Percentiles rank a stretch among this genome's conserved stretches.
Conservation (phyloP, 2,113 vertebrate genomes). For the Casuarius casuarius region DNA sequence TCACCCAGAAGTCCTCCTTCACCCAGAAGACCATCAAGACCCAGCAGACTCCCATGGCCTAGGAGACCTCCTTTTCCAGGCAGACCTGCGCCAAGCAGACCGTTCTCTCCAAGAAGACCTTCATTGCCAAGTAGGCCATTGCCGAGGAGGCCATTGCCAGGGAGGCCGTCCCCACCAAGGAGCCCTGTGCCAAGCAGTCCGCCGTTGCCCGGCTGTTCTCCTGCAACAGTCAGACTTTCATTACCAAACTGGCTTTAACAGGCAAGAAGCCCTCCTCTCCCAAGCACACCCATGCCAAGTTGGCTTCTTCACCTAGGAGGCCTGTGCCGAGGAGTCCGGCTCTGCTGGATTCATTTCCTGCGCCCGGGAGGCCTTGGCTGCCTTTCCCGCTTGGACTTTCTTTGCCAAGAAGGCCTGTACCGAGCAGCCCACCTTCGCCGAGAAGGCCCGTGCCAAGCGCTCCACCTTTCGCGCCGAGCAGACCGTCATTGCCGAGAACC, state of each 20-base stretch:
- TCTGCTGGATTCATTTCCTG: background rate
- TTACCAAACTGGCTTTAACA: background rate
- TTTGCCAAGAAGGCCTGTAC: background rate
- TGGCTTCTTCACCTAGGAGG: background rate
- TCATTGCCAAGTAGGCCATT: background rate
- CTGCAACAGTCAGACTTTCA: background rate
- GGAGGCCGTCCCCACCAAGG: background rate
- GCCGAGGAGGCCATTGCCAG: background rate
- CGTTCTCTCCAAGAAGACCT: background rate
- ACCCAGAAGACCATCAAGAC: background rate
- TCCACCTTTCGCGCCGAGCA: rapidly evolving
- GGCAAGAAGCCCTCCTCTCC: background rate
- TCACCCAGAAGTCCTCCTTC: slow-evolving; percentile 17
- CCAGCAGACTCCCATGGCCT: background rate
- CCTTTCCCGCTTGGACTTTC: background rate
- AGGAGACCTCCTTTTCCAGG: background rate
- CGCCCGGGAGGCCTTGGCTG: background rate
- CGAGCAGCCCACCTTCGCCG: background rate
- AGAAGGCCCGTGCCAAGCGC: background rate
- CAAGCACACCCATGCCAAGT: rapidly evolving
- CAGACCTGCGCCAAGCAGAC: background rate
- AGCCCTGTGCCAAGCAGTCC: background rate
- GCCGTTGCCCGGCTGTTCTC: background rate
- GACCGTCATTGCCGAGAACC: background rate
- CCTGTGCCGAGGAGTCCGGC: background rate